These are phyloP conservation scores for Porites cylindrica DNA, from an alignment of 92 coral and sea anemone species.

Conservation along the genomic window DNA sequence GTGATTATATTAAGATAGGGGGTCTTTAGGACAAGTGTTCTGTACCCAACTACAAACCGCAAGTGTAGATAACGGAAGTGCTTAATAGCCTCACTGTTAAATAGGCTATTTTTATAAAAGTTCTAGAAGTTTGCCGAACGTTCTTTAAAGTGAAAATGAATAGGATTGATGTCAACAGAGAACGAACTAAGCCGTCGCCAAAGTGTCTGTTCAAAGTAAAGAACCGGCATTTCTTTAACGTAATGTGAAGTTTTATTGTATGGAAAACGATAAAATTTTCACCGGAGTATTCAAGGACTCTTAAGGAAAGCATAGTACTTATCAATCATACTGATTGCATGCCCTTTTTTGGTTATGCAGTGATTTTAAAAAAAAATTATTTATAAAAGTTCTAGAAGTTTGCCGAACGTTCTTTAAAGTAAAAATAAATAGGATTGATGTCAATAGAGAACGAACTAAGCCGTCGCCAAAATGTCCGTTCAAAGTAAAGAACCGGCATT, in stretches of 20 bases:
- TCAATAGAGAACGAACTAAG: not conserved
- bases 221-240: too few species aligned
- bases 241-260: too few species aligned
- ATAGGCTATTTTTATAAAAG: not conserved
- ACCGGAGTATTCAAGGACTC: too few species aligned
- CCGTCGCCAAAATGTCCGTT: too few species aligned
- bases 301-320: too few species aligned
- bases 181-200: not conserved
- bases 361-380: too few species aligned
- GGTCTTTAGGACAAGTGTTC: not conserved
- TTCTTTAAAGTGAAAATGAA: too few species aligned
- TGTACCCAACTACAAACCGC: not conserved
- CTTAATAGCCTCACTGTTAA: not conserved
- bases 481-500: too few species aligned
- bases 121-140: not conserved
- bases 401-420: not conserved
- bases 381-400: not conserved
- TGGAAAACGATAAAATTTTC: too few species aligned
- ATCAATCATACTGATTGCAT: too few species aligned
- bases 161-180: not conserved
- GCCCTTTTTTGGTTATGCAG: too few species aligned
- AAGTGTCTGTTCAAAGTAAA: too few species aligned
- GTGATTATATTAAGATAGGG: slow-evolving; percentile 14
- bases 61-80: not conserved
- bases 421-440: not conserved